These are phyloP conservation scores for Troides aeacus DNA, from an alignment of 2,888 invertebrate genomes.

Conservation along the genomic window DNA sequence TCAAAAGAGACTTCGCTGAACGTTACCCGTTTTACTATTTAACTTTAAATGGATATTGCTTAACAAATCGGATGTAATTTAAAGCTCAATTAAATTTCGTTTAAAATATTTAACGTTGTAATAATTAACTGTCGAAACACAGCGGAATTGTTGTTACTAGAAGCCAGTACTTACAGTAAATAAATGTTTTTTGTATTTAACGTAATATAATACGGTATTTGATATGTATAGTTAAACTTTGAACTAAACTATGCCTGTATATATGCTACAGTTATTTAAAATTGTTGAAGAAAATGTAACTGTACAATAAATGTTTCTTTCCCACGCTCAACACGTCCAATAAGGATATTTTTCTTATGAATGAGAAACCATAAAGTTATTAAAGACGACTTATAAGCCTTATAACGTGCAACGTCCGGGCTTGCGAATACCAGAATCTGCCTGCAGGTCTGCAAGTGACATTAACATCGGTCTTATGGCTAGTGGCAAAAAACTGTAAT, in stretches of 20 bases:
- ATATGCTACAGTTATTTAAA: too few relatives aligned
- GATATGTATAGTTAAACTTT: too few relatives aligned
- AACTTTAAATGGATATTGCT: background rate
- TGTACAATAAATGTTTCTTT: background rate
- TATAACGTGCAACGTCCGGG: conserved; percentile 6
- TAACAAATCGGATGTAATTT: conserved; percentile 30
- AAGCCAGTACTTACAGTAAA: background rate
- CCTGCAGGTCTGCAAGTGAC: background rate
- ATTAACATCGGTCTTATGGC: conserved; percentile 1
- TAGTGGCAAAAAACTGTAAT: conserved; percentile 7
- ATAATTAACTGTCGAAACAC: background rate
- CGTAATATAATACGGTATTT: too few relatives aligned
- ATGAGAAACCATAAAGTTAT: conserved; percentile 4
- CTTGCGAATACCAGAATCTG: background rate
- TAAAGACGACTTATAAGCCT: conserved; percentile 3
- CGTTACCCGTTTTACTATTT: background rate
- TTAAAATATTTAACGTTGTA: background rate
- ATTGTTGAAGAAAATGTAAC: too few relatives aligned
- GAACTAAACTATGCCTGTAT: background rate
- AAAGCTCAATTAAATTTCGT: conserved; percentile 1
- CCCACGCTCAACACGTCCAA: background rate
- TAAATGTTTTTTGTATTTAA: background rate
- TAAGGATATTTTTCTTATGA: background rate
- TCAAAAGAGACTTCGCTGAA: conserved; percentile 20
- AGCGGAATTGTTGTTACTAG: background rate